Base-by-base conservation (phyloP, 2,888 invertebrate species). In the Eristalinus sepulchralis region DNA sequence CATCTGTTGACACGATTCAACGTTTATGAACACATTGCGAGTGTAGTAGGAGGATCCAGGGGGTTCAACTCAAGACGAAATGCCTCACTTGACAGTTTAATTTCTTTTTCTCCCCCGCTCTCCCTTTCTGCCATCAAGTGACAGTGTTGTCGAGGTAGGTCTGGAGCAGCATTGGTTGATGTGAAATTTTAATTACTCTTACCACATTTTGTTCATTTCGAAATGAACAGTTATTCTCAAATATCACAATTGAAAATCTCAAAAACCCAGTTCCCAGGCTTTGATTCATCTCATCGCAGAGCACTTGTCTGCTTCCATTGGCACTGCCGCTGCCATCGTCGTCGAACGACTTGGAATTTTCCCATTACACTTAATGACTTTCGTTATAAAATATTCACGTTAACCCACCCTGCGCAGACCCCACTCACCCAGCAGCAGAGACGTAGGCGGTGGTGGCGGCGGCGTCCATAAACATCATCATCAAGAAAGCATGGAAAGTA, bases 401-500 rank as follows among this genome's bases (percentile, higher is more conserved):
- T 34, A 39, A 60, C 57, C n/a, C n/a, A n/a, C 67, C 68, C 39
- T 20, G 10, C 60, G n/a, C 33, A 59, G 22, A 17, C 11, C 2
- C 53, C 53, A n/a, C 3, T 20, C 22, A 27, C 13, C 33, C 67
- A 9, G 9, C 66, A 53, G 34, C 59, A 9, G 47, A n/a, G 5
- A 2, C 47, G 5, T 27, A 27, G 27, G 27, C 27, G 5, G 27
- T 5, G 5, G 27, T 5, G 27, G 2, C 27, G 27, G 27, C 17
- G 8, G 17, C 47, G 47, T 47, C 17, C 73, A 78, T 78, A 73
- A 86, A 82, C 73, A 86, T 57, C 77, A 73, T 81, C 82, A 86
- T 86, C 82, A 82, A 47, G 73, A 73, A 86, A 81, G 82, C 85
- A 73, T 78, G 39, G 39, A 82, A 86, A 86, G 82, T 86, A 86